Conservation (phyloP, 2,113 vertebrate species). For the Dromaius novaehollandiae region DNA sequence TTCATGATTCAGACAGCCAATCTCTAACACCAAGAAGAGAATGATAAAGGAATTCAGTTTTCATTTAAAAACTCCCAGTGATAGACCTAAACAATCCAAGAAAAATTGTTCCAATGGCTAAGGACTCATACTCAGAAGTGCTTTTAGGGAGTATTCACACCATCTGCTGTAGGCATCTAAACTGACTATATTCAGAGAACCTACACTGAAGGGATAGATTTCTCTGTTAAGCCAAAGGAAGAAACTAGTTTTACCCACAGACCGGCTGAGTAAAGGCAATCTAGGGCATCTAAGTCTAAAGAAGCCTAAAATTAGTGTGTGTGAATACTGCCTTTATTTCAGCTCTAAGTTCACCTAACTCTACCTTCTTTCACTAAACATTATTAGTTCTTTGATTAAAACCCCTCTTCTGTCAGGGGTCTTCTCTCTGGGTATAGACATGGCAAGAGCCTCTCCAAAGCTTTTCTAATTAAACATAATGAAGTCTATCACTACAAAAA, state of each 20-base stretch:
- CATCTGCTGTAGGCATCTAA: neutral
- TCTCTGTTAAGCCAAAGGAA: neutral
- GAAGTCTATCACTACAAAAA: neutral
- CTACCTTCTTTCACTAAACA: neutral
- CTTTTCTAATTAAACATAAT: neutral
- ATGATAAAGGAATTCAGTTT: neutral
- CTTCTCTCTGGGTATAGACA: neutral
- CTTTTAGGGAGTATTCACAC: neutral
- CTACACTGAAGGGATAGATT: neutral
- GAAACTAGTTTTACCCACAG: neutral
- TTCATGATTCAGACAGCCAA: neutral
- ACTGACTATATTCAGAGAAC: neutral
- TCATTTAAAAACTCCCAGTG: neutral
- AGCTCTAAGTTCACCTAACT: neutral
- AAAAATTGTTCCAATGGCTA: neutral
- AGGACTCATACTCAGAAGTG: neutral
- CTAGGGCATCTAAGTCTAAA: neutral
- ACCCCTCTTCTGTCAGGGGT: neutral
- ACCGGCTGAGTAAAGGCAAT: neutral
- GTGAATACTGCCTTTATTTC: neutral
- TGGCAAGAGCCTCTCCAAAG: neutral
- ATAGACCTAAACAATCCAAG: neutral
- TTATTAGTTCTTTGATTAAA: neutral
- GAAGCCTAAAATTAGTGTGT: neutral
- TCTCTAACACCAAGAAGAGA: neutral